phyloP scores from a whole-genome alignment of 2,888 invertebrate species.

The Deroplatys truncata region DNA sequence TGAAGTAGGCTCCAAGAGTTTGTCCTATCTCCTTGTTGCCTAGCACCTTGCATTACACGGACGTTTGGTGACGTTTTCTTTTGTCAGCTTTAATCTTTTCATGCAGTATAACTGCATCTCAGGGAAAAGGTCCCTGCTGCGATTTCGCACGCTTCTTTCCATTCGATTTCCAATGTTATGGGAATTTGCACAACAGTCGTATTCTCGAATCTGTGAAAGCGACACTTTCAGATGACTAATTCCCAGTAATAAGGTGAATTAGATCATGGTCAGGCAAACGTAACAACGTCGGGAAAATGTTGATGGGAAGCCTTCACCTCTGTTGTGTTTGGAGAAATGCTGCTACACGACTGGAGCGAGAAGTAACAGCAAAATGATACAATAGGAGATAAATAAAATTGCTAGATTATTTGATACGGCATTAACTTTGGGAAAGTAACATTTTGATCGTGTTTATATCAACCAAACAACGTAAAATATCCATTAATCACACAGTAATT shows the following conservation, averaged over 20 bases:
- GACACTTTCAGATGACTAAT: not conserved
- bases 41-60: not conserved
- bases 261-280: not conserved
- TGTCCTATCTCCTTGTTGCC: too few species aligned
- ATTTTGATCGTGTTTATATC: too few species aligned
- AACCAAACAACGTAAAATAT: too few species aligned
- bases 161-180: not conserved
- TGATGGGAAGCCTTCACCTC: not conserved
- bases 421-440: too few species aligned
- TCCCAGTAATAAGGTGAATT: not conserved
- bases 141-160: not conserved
- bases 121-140: not conserved
- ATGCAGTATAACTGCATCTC: not conserved
- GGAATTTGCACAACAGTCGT: not conserved
- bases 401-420: too few species aligned
- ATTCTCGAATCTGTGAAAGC: not conserved
- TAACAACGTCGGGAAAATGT: not conserved
- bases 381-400: too few species aligned
- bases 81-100: not conserved
- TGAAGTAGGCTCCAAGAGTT: too few species aligned
- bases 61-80: not conserved
- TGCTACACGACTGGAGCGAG: not conserved
- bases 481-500: too few species aligned
- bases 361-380: not conserved
- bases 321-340: not conserved